Conservation (phyloP, 2,888 invertebrate genomes). For the Diarsia brunnea region DNA sequence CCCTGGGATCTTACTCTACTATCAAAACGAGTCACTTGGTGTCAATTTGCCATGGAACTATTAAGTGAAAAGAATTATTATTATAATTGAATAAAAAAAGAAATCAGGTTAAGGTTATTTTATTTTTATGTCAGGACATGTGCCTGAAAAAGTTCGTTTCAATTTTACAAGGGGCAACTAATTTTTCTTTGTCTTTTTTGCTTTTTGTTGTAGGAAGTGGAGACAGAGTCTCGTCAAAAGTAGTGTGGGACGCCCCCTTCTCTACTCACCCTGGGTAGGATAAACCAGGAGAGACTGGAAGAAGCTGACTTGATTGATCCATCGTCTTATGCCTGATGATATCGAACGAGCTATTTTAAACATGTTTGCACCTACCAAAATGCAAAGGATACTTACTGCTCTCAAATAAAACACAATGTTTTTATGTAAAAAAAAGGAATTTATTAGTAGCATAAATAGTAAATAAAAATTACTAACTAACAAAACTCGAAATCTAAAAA, state of each 20-base stretch:
- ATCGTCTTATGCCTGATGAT: background rate
- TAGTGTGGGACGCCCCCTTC: no score
- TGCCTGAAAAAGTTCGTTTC: background rate
- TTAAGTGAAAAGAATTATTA: background rate
- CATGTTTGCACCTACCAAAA: no score
- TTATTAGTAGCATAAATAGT: slow-evolving; percentile 1
- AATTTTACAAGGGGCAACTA: no score
- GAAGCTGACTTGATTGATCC: background rate
- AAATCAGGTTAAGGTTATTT: no score
- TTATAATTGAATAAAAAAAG: background rate
- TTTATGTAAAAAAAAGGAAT: background rate
- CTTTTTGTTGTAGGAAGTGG: no score
- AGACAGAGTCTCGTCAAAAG: no score
- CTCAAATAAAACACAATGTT: background rate
- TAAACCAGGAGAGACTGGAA: no score
- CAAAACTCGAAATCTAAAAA: slow-evolving; percentile 38
- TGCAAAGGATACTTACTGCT: no score
- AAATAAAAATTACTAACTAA: slow-evolving; percentile 1
- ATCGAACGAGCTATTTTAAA: no score
- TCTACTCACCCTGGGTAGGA: no score
- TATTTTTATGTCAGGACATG: background rate
- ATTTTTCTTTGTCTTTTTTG: no score
- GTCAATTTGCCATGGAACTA: slow-evolving; percentile 9
- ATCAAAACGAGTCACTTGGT: background rate
- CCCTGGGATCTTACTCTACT: no score